A percentile compares a stretch with the other conserved stretches of the same genome.
Conservation (phyloP, 2,888 invertebrate genomes). For the Colletes collaris region DNA sequence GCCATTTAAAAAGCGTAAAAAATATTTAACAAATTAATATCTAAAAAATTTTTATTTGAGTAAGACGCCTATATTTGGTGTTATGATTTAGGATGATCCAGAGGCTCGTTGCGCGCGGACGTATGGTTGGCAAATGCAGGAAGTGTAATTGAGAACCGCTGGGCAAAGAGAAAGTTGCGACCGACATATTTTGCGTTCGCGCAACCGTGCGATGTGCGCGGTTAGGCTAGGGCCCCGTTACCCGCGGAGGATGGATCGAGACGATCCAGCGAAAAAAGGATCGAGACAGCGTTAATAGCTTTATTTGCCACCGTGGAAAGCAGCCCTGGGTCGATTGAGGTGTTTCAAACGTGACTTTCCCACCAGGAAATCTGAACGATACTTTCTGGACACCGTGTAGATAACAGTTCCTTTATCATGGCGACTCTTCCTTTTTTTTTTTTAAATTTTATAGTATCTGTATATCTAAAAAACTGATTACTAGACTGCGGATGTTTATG, state of each 20-base stretch:
- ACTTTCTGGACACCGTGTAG: too few species aligned
- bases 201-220: slow-evolving; percentile 61
- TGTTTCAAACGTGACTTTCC: slow-evolving; percentile 53
- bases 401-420: too few species aligned
- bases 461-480: too few species aligned
- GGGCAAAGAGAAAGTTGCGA: slow-evolving; percentile 81
- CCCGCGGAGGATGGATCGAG: slow-evolving; percentile 9
- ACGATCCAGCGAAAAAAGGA: slow-evolving; percentile 22
- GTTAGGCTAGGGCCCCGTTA: slow-evolving; percentile 28
- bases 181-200: slow-evolving; percentile 77
- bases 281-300: slow-evolving; percentile 64
- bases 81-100: too few species aligned
- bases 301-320: slow-evolving; percentile 68
- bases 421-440: too few species aligned
- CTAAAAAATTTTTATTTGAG: too few species aligned
- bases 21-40: too few species aligned
- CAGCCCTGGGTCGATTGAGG: slow-evolving; percentile 67
- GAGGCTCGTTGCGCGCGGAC: background rate
- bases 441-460: too few species aligned
- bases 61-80: too few species aligned
- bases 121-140: slow-evolving; percentile 72
- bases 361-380: too few species aligned
- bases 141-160: slow-evolving; percentile 81
- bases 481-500: too few species aligned
- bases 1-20: too few species aligned